Evolutionary conservation across 2,888 invertebrate genomes (phyloP), one percentile per base, ranked within the genome.

Genomic region (Odontomyia ornata): DNA sequence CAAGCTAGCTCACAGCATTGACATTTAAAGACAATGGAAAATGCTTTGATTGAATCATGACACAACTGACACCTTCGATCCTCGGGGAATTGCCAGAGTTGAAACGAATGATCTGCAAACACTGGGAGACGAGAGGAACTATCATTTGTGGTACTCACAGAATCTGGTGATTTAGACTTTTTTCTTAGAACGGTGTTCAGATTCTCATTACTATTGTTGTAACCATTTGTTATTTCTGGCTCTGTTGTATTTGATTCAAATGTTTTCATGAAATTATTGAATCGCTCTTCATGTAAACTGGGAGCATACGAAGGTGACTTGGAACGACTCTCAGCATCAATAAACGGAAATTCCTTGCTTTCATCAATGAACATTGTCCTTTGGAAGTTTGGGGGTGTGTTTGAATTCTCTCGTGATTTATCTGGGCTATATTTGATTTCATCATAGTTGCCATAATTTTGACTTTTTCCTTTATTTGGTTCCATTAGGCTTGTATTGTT

Each of bases 21-120:
- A 56, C 81, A 81, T 76, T 79, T 80, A 65, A 81, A 79, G 67
- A 79, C 77, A n/a, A 60, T 57, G 18, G 78, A 75, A 25, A 72
- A 78, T 56, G 77, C 75, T 21, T 79, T 76, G 67, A 79, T 76
- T 69, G 80, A 73, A 46, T 79, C 79, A 67, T 81, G 81, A 25
- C 81, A 81, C 65, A 81, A 79, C 77, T 81, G 81, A 77, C 81
- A 81, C 15, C 79, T 52, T 36, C 80, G 80, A 78, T 80, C 80
- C 79, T 81, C 79, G 4, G 79, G 65, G 28, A 79, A 75, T 71
- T 79, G 80, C 80, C 80, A 80, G 7, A 78, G 36, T 47, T 77
- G 71, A 46, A 81, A 81, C 46, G 78, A 62, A 30, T 81, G 81
- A 60, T 77, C 78, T 23, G 18, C 60, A 75, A 76, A 11, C 27